Percentiles rank a stretch among this genome's conserved stretches.
These are phyloP conservation scores for Vulpes lagopus DNA, from an alignment of 2,113 vertebrate species.

Conservation along the genomic window DNA sequence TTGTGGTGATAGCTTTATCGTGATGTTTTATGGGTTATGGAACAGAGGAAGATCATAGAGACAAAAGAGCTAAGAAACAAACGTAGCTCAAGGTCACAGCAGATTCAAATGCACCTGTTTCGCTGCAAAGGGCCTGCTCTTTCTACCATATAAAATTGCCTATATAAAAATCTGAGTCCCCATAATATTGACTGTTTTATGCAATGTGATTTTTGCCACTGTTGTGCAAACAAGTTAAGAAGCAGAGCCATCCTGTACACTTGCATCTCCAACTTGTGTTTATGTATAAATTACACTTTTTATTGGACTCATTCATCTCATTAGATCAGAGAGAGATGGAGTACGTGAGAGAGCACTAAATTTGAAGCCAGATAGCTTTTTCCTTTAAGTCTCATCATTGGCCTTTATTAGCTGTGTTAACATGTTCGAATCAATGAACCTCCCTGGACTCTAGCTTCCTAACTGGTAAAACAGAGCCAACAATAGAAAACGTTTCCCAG, in stretches of 20 bases:
- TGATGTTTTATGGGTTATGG: neutral
- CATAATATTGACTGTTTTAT: conserved; percentile 40
- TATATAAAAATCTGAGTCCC: neutral
- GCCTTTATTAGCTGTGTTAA: neutral
- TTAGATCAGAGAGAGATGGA: neutral
- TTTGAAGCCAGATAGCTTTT: neutral
- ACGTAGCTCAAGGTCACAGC: neutral
- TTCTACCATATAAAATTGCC: neutral
- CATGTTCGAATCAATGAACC: neutral
- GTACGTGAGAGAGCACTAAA: neutral
- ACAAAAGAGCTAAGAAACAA: neutral
- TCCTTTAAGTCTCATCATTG: neutral
- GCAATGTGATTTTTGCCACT: neutral
- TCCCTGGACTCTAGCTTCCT: neutral
- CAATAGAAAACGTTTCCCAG: neutral
- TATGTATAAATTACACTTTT: neutral
- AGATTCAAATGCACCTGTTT: neutral
- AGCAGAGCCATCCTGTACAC: neutral
- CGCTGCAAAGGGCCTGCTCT: neutral
- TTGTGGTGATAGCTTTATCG: neutral
- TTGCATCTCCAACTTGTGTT: neutral
- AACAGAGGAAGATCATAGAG: neutral
- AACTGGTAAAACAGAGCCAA: neutral
- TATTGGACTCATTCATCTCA: neutral
- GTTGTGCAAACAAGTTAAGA: conserved; percentile 34